Base-by-base conservation (phyloP, 2,888 invertebrate genomes). In the Coremacera marginata region DNA sequence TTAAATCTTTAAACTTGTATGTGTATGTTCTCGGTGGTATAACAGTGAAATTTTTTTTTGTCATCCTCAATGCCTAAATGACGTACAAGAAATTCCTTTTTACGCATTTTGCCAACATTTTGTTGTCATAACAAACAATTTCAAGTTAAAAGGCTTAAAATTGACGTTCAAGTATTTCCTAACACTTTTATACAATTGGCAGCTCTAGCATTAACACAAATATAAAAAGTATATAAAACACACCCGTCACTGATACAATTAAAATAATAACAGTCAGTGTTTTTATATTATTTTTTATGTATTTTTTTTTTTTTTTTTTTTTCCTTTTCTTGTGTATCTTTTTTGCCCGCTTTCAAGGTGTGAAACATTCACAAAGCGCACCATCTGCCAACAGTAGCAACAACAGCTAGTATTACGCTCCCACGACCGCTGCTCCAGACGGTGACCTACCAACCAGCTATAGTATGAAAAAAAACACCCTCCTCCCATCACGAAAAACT, bases 341-440 rank as follows among this genome's bases (percentile, higher is more conserved):
- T 44, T 44, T 44, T 14, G 11, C 44, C 44, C 4, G 11, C 57
- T 4, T 11, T 22, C 16, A 63, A 51, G 68, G 68, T 68, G 68
- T 68, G 68, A 68, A 68, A 68, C 19, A 51, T 68, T 49, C 25
- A 68, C 68, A 68, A 68, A 52, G 25, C 9, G 25, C 51, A 68
- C 16, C 68, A 68, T 22, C 49, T 68, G 68, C 25, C 27, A 68
- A 11, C 68, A 51, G 5, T 27, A 22, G 14, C 27, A 68, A 11
- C 68, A 51, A n/a, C 51, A 22, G 14, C 25, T 60, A 19, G 25
- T 27, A 60, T 25, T 22, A 67, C 37, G 8, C 19, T 34, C 31
- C 7, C 44, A 9, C 67, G 22, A 19, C 44, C 44, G n/a, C 67
- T 37, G 11, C 67, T 37, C n/a, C 44, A 65, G 7, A 27, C 44